Base-by-base conservation (phyloP, 2,113 vertebrate genomes). In the Machaerirhynchus nigripectus region DNA sequence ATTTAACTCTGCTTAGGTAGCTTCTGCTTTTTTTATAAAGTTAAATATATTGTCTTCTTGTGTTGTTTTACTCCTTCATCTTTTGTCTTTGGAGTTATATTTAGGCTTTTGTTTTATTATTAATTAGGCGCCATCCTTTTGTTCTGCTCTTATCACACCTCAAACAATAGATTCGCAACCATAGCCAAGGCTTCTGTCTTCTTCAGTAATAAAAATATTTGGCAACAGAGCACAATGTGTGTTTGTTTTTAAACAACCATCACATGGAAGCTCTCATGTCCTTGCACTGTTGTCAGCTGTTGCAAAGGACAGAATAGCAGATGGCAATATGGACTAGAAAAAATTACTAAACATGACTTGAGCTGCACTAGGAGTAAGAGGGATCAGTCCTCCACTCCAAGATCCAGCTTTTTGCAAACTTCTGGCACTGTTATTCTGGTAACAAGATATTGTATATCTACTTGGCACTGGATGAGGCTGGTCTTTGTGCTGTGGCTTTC, bases 201-300 rank as follows among this genome's bases (percentile, higher is more conserved):
- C 79, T 92, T 70, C 80, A 89, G 76, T 16, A 84, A 67, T 22
- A 81, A 68, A 95, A 93, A 80, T 88, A 90, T 85, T 91, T 96
- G 75, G 90, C 68, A 83, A 77, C 50, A 52, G 70, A 85, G 44
- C 44, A 82, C n/a, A 91, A 78, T 35, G 81, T 81, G 57, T 95
- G 89, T 95, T 93, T 94, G 77, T 91, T 95, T 96, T 91, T 57
- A 89, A 95, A 87, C 53, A 95, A 18, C 59, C 15, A 8, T 92
- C 85, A 70, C 63, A 69, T 88, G 50, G 63, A 79, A 91, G 65
- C 70, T 85, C 84, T 90, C 70, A 24, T 93, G 84, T 90, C 87
- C 75, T 91, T 94, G 77, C 57, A 50, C 61, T 89, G 53, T 78
- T 73, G 40, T 93, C 87, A 97, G 78, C 87, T 82, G 84, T 65